These are phyloP conservation scores for Puffinus mauretanicus DNA, from an alignment of 2,113 vertebrate species.

Conservation along the genomic window DNA sequence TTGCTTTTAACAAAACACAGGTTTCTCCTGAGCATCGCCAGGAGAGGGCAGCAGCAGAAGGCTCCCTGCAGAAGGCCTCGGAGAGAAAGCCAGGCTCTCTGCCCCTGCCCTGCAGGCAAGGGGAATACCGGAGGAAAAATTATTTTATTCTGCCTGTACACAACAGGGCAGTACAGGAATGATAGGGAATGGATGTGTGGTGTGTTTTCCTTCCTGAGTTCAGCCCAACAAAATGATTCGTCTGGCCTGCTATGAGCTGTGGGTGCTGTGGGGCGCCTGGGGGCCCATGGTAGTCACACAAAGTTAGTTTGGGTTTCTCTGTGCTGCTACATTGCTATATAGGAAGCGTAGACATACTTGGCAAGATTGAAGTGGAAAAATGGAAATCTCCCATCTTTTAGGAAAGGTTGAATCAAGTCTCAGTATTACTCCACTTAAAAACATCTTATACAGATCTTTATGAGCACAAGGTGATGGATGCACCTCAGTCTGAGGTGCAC, in stretches of 20 bases:
- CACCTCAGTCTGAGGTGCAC: not conserved
- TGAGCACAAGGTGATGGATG: not conserved
- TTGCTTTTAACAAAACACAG: not conserved
- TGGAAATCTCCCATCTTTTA: accelerated
- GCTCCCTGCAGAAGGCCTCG: accelerated
- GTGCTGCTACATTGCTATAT: not conserved
- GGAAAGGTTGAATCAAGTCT: not conserved
- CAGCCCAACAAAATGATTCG: not conserved
- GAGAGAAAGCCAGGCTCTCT: not conserved
- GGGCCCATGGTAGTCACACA: too few species aligned
- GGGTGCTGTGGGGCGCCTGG: not conserved
- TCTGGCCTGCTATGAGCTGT: not conserved
- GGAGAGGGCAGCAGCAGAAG: not conserved
- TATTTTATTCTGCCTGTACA: not conserved
- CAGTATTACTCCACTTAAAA: not conserved
- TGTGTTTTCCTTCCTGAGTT: not conserved
- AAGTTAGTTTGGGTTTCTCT: not conserved
- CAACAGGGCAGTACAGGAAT: not conserved
- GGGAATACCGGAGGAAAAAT: not conserved
- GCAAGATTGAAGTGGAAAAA: not conserved
- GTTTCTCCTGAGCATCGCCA: not conserved
- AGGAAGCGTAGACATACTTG: accelerated
- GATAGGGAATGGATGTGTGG: not conserved
- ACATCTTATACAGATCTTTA: not conserved
- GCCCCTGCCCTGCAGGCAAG: accelerated